phyloP scores from a whole-genome alignment of 2,113 vertebrate species.

The Platanista minor region DNA sequence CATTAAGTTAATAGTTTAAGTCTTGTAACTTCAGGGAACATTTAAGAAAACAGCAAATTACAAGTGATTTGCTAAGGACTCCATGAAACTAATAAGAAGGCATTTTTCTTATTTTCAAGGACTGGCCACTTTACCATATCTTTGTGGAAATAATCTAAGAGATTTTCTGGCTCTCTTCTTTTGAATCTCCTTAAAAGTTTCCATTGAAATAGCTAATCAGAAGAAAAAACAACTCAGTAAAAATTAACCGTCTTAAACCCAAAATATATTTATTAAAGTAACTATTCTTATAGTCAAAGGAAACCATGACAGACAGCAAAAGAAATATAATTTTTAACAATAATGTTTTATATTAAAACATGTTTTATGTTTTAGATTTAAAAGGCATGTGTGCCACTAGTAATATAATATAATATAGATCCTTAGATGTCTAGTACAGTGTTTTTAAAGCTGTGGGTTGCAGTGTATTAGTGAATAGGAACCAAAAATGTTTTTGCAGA shows the following conservation, averaged over 20 bases:
- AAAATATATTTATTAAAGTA: neutral
- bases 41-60: neutral
- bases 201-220: neutral
- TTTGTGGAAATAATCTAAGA: constrained; percentile 27
- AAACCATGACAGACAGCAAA: neutral
- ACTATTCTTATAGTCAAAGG: neutral
- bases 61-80: neutral
- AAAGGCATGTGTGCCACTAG: neutral
- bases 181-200: neutral
- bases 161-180: neutral
- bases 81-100: neutral
- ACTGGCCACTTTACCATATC: neutral
- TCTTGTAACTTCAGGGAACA: neutral
- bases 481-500: neutral
- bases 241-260: neutral
- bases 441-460: neutral
- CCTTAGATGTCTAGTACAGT: neutral
- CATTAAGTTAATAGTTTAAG: neutral
- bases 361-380: neutral
- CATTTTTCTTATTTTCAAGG: neutral
- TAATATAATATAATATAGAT: neutral
- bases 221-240: neutral
- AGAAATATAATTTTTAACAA: neutral
- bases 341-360: constrained; percentile 10
- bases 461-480: neutral